Evolutionary conservation across 2,113 vertebrate species (phyloP).

Genomic region (Megalops atlanticus): DNA sequence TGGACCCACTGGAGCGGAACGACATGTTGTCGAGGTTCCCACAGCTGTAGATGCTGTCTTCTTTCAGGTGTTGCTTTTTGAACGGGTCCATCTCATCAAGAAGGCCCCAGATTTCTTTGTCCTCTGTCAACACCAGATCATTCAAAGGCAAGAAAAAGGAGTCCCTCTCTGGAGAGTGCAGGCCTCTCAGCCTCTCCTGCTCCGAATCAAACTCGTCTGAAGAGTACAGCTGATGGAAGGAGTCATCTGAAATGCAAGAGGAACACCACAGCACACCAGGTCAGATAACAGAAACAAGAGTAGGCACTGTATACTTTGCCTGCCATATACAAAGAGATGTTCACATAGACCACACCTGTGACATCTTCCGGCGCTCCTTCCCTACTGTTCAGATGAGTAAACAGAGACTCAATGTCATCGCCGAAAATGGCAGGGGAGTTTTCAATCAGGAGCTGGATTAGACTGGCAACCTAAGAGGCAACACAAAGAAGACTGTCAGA

Average conservation of each 20-base stretch:
- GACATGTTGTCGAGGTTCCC: constrained; percentile 58
- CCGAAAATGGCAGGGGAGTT: constrained; percentile 72
- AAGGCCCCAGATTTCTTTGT: constrained; percentile 60
- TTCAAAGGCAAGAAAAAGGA: constrained; percentile 51
- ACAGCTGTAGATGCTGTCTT: constrained; percentile 51
- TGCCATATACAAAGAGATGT: not conserved
- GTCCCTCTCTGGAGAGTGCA: constrained; percentile 48
- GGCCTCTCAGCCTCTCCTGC: constrained; percentile 48
- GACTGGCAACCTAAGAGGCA: constrained; percentile 65
- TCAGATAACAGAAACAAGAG: not conserved
- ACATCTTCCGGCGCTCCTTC: constrained; percentile 46
- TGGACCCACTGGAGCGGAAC: constrained; percentile 48
- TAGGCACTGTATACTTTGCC: not conserved
- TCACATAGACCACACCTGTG: not conserved
- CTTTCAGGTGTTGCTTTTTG: constrained; percentile 50
- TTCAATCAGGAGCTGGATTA: constrained; percentile 77
- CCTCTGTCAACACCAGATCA: constrained; percentile 50
- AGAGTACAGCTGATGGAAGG: constrained; percentile 60
- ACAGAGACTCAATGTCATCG: constrained; percentile 64
- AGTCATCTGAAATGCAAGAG: constrained; percentile 40
- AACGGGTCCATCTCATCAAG: constrained; percentile 67
- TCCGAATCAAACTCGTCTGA: constrained; percentile 69
- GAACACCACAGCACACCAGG: not conserved
- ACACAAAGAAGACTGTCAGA: not conserved
- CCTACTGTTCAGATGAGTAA: constrained; percentile 54